Evolutionary conservation across 2,113 vertebrate species (phyloP), one percentile per base, ranked within the genome.

Genomic region (Corynorhinus townsendii): DNA sequence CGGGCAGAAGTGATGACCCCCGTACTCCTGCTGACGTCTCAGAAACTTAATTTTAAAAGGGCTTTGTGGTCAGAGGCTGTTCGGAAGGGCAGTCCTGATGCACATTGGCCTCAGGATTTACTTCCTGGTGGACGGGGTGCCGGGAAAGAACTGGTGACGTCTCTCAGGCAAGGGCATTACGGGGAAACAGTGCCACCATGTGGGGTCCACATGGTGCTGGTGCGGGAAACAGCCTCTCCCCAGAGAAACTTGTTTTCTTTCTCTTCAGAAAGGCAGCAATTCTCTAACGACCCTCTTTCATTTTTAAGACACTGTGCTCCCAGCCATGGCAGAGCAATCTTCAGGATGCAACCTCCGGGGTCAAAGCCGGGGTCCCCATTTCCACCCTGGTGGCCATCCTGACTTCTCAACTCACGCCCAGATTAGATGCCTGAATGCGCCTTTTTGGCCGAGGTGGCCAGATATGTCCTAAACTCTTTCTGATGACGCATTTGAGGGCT

Each of bases 161-260:
- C n/a, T n/a, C 47, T 38, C 11, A 28, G 62, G 17, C 28, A 1
- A 6, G 30, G 30, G 19, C 28, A 9, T 59, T 9, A 9, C 14
- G 2, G 62, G 64, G 62, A 75, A 89, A 86, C 49, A 93, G 90
- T 68, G 35, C 94, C 87, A 82, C 80, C 54, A 0, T 17, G 89
- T 86, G 69, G 12, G 9, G 14, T 38, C 7, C 3, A 0, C n/a
- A 15, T 20, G 2, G 16, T 26, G 45, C 73, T 33, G 22, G 11
- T 5, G 6, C 1, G 30, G 6, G 33, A 56, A 17, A 22, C 7
- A 2, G n/a, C 19, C 7, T 40, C 26, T 54, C 22, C 0, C 1
- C 4, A 49, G 56, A 68, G 49, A 45, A 62, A 38, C 28, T 20
- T 12, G 33, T 40, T 54, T 62, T 79, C 30, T 66, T 59, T 81